Evolutionary conservation across 2,113 vertebrate genomes (phyloP).

Genomic region (Bungarus multicinctus): DNA sequence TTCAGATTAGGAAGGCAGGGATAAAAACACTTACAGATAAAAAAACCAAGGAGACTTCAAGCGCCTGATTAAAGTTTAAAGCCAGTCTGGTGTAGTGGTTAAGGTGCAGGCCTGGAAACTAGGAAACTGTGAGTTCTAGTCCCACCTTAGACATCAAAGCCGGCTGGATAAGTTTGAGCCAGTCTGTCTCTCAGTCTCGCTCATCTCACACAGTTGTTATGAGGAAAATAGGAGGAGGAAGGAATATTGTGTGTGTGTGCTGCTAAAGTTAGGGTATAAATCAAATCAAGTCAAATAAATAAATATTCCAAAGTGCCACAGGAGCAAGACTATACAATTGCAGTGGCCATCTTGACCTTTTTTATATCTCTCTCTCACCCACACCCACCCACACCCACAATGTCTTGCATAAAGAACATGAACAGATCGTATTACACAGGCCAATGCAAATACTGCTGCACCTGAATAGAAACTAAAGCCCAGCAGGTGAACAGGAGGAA

Average conservation of each 20-base stretch:
- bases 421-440: not conserved
- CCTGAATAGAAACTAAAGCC: not conserved
- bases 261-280: not conserved
- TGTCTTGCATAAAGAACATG: not conserved
- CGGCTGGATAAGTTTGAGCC: not conserved
- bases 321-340: not conserved
- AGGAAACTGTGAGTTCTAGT: too few relatives aligned
- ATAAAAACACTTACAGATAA: too few relatives aligned
- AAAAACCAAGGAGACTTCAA: too few relatives aligned
- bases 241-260: not conserved
- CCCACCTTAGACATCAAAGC: too few relatives aligned
- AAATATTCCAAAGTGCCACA: not conserved
- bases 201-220: not conserved
- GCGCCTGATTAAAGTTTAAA: too few relatives aligned
- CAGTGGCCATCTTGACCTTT: not conserved
- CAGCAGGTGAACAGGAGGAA: not conserved
- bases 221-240: not conserved
- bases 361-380: too few relatives aligned
- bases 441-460: not conserved
- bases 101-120: too few relatives aligned
- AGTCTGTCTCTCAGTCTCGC: not conserved
- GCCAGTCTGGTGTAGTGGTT: too few relatives aligned
- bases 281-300: not conserved
- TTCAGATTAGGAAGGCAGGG: too few relatives aligned
- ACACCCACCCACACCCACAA: not conserved